Base-by-base conservation (phyloP, 1,140 invertebrate genomes). In the Potamilus streckersoni region DNA sequence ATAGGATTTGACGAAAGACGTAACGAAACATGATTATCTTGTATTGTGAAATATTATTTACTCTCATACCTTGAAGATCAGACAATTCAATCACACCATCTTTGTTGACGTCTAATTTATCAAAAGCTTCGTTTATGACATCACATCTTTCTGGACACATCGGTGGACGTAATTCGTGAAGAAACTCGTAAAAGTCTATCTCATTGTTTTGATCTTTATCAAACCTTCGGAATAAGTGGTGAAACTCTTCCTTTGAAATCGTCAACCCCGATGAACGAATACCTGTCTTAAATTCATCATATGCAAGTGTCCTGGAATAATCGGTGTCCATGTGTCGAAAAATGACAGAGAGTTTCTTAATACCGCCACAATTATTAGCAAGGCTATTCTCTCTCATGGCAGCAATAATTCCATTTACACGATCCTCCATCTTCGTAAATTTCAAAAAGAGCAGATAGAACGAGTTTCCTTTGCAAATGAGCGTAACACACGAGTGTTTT, bases 41-140 rank as follows among this genome's bases (percentile, higher is more conserved):
- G 20, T 2, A 6, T 64, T 27, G 4, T 8, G 13, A 20, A 64
- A 64, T 64, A 15, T 64, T 31, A 31, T 64, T 15, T 15, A 64
- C 19, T 49, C 14, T 62, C 78, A 58, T 80, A 60, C 93, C 93
- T 79, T 92, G 92, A 3, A 98, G 90, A 90, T 98, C 96, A 19
- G 95, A 94, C 6, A 96, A 87, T 2, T 94, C 95, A 31, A 98
- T 93, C 31, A 94, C 91, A 1, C 95, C 96, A 85, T 98, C 96
- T 0, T 93, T 93, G n/a, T 94, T 94, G 83, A 93, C 94, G 85
- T 98, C 96, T 85, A 98, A 86, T 89, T 96, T 97, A 79, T 93
- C 92, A 87, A 97, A 98, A 0, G 95, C 96, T 85, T 95, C 93
- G 69, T 94, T 92, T 5, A 97, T 93, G 0, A 97, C 92, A 59